Percentiles rank a stretch among this genome's conserved stretches.
Evolutionary conservation across 2,113 vertebrate genomes (phyloP).

Genomic region (Argyrosomus japonicus): DNA sequence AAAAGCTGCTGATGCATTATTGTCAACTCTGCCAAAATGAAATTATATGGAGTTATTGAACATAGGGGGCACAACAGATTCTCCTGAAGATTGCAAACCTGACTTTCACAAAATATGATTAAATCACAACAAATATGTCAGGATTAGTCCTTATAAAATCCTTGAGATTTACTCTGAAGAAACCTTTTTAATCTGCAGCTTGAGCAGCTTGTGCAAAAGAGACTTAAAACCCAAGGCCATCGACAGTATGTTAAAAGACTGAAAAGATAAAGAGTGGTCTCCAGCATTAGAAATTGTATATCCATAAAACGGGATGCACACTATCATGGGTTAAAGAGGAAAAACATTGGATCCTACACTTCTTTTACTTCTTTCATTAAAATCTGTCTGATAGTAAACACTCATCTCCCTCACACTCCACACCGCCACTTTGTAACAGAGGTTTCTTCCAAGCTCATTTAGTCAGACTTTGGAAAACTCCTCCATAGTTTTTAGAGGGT

Average conservation of each 20-base stretch:
- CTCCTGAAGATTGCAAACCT: conserved; percentile 34
- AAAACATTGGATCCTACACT: neutral
- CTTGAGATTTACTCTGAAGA: conserved; percentile 26
- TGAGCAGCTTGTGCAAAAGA: neutral
- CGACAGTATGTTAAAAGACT: neutral
- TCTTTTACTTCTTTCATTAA: neutral
- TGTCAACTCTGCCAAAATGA: conserved; percentile 55
- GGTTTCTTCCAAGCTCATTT: neutral
- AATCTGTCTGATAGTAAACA: neutral
- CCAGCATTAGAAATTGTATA: neutral
- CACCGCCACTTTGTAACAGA: no score
- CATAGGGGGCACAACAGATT: conserved; percentile 35
- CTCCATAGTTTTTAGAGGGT: neutral
- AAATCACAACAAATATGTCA: conserved; percentile 52
- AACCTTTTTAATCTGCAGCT: conserved; percentile 11
- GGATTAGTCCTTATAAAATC: conserved; percentile 47
- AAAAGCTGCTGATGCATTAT: conserved; percentile 68
- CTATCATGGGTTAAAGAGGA: neutral
- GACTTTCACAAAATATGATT: conserved; percentile 39
- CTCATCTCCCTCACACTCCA: neutral
- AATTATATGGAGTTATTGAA: conserved; percentile 49
- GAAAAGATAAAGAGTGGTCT: neutral
- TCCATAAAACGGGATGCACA: neutral
- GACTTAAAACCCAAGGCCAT: conserved; percentile 16
- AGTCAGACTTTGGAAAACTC: neutral